Evolutionary conservation across 2,113 vertebrate species (phyloP).

Genomic region (Tenrec ecaudatus): DNA sequence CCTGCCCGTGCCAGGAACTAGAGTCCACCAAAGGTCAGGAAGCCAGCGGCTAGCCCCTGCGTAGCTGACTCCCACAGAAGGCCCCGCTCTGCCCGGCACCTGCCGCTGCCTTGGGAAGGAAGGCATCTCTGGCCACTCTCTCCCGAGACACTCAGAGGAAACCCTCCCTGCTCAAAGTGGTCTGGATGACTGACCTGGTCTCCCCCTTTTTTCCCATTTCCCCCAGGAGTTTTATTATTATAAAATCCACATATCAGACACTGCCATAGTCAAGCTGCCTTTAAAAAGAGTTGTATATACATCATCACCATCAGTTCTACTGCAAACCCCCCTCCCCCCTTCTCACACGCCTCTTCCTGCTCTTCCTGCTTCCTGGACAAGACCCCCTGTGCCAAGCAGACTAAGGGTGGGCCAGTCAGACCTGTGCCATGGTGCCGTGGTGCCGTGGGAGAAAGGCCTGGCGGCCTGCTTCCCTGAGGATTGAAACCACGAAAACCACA

Average conservation of each 20-base stretch:
- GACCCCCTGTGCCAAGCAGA: background rate
- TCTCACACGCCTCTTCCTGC: background rate
- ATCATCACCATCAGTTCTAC: too few relatives aligned
- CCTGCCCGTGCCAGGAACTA: slow-evolving; percentile 78
- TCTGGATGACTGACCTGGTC: background rate
- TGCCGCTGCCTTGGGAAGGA: background rate
- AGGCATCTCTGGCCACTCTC: background rate
- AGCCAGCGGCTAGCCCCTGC: slow-evolving; percentile 1
- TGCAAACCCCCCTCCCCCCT: too few relatives aligned
- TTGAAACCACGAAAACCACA: background rate
- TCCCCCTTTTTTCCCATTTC: too few relatives aligned
- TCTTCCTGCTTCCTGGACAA: background rate
- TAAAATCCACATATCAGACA: too few relatives aligned
- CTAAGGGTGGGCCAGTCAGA: too few relatives aligned
- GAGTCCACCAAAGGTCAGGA: slow-evolving; percentile 77
- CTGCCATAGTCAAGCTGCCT: too few relatives aligned
- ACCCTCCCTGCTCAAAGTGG: background rate
- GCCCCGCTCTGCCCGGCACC: background rate
- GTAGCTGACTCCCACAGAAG: background rate
- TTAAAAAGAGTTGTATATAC: too few relatives aligned
- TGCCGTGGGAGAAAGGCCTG: background rate
- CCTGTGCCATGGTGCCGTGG: background rate
- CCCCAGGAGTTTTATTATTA: too few relatives aligned
- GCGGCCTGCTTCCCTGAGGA: background rate
- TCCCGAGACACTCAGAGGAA: background rate